A percentile compares a stretch with the other conserved stretches of the same genome.
Evolutionary conservation across 1,140 invertebrate species (phyloP).

Genomic region (Radopholus similis): DNA sequence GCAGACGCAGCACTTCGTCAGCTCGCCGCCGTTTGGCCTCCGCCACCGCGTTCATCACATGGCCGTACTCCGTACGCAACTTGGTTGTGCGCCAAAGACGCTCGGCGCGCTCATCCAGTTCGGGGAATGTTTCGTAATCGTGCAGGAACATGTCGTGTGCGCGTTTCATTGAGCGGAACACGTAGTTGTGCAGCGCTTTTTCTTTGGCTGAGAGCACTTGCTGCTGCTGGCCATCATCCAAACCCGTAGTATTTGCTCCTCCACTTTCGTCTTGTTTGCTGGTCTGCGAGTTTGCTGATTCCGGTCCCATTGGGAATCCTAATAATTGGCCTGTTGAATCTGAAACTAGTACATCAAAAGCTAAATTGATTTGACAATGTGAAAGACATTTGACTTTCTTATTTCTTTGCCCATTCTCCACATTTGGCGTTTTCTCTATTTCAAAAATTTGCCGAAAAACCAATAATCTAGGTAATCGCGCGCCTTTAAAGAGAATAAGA

Average conservation of each 20-base stretch:
- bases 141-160: constrained; percentile 95
- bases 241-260: neutral
- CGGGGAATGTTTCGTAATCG: constrained; percentile 81
- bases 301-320: neutral
- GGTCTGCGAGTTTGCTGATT: neutral
- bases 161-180: constrained; percentile 91
- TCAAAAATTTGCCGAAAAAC: neutral
- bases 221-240: too few relatives aligned
- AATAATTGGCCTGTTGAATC: too few relatives aligned
- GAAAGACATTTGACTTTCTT: neutral
- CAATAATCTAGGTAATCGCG: too few relatives aligned
- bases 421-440: neutral
- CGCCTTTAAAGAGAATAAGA: too few relatives aligned
- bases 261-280: neutral
- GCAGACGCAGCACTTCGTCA: constrained; percentile 41
- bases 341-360: too few relatives aligned
- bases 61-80: constrained; percentile 78
- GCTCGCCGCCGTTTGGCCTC: constrained; percentile 58
- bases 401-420: neutral
- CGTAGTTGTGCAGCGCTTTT: constrained; percentile 64
- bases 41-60: constrained; percentile 77
- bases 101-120: constrained; percentile 74
- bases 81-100: constrained; percentile 72
- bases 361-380: too few relatives aligned
- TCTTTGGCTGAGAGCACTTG: constrained; percentile 13